These are phyloP conservation scores for Wasmannia auropunctata DNA, from an alignment of 1,140 invertebrate species.

Conservation along the genomic window DNA sequence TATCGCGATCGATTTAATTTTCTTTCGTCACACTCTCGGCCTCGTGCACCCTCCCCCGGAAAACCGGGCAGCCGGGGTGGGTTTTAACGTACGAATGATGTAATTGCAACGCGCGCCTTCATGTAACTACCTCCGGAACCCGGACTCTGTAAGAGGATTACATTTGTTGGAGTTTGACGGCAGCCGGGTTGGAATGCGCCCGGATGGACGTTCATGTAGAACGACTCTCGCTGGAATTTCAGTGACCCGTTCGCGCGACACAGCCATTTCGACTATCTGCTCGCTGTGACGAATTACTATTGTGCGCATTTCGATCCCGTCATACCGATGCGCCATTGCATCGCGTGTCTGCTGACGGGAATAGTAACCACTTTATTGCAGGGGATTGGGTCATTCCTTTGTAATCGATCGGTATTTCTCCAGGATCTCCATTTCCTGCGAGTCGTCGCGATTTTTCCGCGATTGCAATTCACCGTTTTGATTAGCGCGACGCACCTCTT, in stretches of 20 bases:
- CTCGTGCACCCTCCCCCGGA: too few relatives aligned
- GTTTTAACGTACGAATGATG: not conserved
- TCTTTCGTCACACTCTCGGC: not conserved
- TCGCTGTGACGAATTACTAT: conserved; percentile 44
- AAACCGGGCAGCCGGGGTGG: too few relatives aligned
- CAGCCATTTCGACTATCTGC: conserved; percentile 24
- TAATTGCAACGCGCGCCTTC: conserved; percentile 35
- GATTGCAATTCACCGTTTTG: not conserved
- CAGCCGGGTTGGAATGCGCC: conserved; percentile 29
- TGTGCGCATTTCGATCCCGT: conserved; percentile 39
- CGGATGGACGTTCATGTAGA: conserved; percentile 37
- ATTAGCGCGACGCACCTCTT: not conserved
- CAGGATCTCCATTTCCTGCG: conserved; percentile 3
- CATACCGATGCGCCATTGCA: not conserved
- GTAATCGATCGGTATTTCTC: conserved; percentile 21
- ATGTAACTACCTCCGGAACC: conserved; percentile 21
- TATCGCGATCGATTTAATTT: not conserved
- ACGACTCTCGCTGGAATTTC: conserved; percentile 44
- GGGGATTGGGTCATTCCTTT: not conserved
- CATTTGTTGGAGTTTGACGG: conserved; percentile 47
- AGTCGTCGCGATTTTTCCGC: conserved; percentile 17
- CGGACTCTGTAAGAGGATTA: conserved; percentile 55
- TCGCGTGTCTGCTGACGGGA: not conserved
- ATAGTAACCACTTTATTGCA: not conserved
- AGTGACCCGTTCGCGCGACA: conserved; percentile 20